phyloP scores from a whole-genome alignment of 2,888 invertebrate genomes.

The Catocala nupta region DNA sequence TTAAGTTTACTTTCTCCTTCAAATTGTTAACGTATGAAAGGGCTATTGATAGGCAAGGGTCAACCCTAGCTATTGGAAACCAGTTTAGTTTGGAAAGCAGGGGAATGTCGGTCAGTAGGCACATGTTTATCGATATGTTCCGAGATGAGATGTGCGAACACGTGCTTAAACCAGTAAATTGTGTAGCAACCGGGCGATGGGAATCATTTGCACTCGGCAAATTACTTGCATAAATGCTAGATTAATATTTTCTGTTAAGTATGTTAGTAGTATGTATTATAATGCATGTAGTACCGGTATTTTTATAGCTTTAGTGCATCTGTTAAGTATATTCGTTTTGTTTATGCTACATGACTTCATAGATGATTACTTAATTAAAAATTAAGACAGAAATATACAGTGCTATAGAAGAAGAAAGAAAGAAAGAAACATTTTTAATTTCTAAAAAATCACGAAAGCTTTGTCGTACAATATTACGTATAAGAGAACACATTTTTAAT shows the following conservation, averaged over 20 bases:
- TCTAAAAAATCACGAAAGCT: no score
- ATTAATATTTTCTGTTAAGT: neutral
- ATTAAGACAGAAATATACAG: no score
- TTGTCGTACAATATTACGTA: no score
- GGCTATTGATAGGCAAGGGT: slow-evolving; percentile 50
- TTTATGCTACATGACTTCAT: no score
- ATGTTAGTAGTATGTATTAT: neutral
- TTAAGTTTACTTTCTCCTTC: slow-evolving; percentile 47
- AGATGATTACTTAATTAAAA: no score
- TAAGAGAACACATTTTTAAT: no score
- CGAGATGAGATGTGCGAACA: slow-evolving; percentile 32
- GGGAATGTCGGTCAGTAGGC: slow-evolving; percentile 59
- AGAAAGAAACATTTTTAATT: no score
- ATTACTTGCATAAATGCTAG: neutral
- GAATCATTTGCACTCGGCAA: slow-evolving; percentile 9
- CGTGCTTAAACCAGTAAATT: slow-evolving; percentile 25
- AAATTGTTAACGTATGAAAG: slow-evolving; percentile 43
- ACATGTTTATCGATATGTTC: slow-evolving; percentile 56
- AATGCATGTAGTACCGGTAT: neutral
- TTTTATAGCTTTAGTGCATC: no score
- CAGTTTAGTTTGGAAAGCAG: slow-evolving; percentile 59
- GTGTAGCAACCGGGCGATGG: neutral
- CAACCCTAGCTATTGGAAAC: slow-evolving; percentile 49
- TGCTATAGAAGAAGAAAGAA: no score
- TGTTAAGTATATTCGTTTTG: no score